These are phyloP conservation scores for Ecliptopera silaceata DNA, from an alignment of 2,888 invertebrate species.

Conservation along the genomic window DNA sequence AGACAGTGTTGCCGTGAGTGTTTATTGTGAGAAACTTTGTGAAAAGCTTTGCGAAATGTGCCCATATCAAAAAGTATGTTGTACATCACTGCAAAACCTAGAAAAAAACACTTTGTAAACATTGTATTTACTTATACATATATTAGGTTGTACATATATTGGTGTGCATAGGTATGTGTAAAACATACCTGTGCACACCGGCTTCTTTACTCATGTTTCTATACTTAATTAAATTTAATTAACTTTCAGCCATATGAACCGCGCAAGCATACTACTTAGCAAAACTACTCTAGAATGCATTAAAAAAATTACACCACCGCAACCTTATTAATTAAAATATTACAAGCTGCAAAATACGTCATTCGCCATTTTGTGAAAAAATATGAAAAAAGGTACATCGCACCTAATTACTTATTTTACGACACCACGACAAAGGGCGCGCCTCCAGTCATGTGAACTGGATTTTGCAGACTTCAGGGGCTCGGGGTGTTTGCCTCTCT, in stretches of 20 bases:
- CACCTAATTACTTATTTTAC: constrained; percentile 78
- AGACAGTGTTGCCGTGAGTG: no score
- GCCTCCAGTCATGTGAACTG: constrained; percentile 65
- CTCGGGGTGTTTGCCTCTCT: constrained; percentile 20
- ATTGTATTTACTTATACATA: no score
- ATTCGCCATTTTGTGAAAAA: constrained; percentile 42
- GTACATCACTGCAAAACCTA: no score
- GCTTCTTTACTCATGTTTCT: no score
- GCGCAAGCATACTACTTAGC: background rate
- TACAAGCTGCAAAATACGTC: constrained; percentile 14
- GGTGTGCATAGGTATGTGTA: no score
- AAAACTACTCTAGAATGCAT: constrained; percentile 5
- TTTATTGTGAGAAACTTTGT: no score
- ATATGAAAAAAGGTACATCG: constrained; percentile 47
- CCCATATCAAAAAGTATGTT: no score
- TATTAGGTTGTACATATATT: no score
- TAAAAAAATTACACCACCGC: constrained; percentile 31
- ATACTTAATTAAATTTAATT: background rate
- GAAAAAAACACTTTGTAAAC: no score
- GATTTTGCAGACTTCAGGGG: constrained; percentile 35
- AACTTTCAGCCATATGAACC: background rate
- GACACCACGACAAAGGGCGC: constrained; percentile 63
- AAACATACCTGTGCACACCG: no score
- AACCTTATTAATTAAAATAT: constrained; percentile 40
- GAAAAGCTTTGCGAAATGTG: no score